Base-by-base conservation (phyloP, 1,140 invertebrate species). In the Drosophila lacertosa region DNA sequence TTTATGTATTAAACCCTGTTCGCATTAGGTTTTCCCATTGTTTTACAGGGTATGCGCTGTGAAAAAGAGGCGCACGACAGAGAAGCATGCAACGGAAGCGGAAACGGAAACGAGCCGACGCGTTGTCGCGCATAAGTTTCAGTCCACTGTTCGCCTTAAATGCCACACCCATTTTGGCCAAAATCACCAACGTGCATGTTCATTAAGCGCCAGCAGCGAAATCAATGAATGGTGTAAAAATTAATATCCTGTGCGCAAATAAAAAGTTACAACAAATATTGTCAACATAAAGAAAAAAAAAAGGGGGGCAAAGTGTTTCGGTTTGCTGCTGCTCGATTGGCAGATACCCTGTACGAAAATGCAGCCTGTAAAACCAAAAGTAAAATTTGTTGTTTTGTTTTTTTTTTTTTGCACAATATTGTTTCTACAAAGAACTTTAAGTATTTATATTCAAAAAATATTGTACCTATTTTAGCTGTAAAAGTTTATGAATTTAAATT, bases 171-270 rank as follows among this genome's bases (percentile, higher is more conserved):
- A 26, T 35, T 42, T 44, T 37, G 55, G 39, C 13, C 24, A 32
- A 33, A 35, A 58, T 70, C 44, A n/a, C n/a, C n/a, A n/a, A n/a
- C n/a, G 64, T 71, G 65, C 44, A 50, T 82, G 65, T 86, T 86
- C 82, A 86, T 86, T 86, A 88, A 57, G 68, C 62, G 71, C 82
- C 68, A 75, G 75, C 68, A 75, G 75, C 82, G 70, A 77, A 90
- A 86, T 78, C 89, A 90, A 90, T 90, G 89, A 90, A 90, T 90
- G 89, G 80, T 90, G 89, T 90, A 90, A 90, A 90, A 90, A 90
- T 90, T 90, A 90, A 90, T 90, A 90, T 90, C 89, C 89, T 90
- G 89, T 59, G 59, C 37, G 35, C 16, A 68, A 44, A 51, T 20
- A 59, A 62, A 26, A 42, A 11, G 58, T 54, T 32, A 39, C 37